Base-by-base conservation (phyloP, 1,140 invertebrate species). In the Halictus rubicundus region DNA sequence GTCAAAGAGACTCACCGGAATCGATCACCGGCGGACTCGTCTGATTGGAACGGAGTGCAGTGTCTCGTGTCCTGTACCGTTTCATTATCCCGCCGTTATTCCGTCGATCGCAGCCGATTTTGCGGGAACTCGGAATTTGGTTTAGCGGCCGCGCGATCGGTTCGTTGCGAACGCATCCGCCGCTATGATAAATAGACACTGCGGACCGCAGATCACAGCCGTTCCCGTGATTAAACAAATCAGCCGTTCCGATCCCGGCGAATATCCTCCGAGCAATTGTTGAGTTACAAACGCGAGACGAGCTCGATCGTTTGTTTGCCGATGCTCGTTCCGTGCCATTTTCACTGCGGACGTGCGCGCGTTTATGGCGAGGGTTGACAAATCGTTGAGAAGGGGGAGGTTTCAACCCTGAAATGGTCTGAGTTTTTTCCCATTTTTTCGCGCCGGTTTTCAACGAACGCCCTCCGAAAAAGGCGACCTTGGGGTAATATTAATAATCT, bases 121-220 rank as follows among this genome's bases (percentile, higher is more conserved):
- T 16, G 46, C 16, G 39, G 10, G 1, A 42, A 42, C 39, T 5
- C 49, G 7, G 49, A 27, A 52, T 75, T 75, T 57, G 61, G 49
- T 75, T 68, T 75, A 37, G 7, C 39, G 39, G 39, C 39, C 39
- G 39, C 39, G 14, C 39, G 60, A 23, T 25, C 14, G 42, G 27
- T 23, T 52, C 39, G 46, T 54, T 21, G 23, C 61, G 72, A 42
- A 39, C 21, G 19, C 21, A 16, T 14, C 23, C 32, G n/a, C 49
- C 27, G 5, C 73, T 59, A 70, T 61, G 42, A 77, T 66, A 77
- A 77, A 77, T 70, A 70, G 66, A 61, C 42, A 16, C 25, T 25
- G 68, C 23, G 70, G 21, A 25, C 42, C 75, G 66, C 57, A 21
- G 59, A 70, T 77, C 57, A 39, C n/a, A 4, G 39, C n/a, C 14